phyloP scores from a whole-genome alignment of 1,140 invertebrate genomes.

The Thalassaphorura encarpata region DNA sequence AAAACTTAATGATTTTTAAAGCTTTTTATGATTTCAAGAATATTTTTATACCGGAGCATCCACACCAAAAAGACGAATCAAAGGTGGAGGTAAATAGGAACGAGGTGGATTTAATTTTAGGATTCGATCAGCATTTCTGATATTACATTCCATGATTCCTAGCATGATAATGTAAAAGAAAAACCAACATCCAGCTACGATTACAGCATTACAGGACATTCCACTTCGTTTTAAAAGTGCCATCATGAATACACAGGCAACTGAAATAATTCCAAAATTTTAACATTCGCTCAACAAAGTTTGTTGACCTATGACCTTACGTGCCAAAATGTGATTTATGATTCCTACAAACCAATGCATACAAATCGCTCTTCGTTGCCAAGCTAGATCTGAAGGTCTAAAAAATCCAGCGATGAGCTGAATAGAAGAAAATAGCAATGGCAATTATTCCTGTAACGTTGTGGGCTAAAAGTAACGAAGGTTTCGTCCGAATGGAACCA shows the following conservation, averaged over 20 bases:
- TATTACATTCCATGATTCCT: conserved; percentile 3
- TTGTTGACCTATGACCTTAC: neutral
- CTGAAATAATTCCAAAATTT: neutral
- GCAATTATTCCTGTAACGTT: neutral
- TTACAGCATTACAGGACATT: conserved; percentile 2
- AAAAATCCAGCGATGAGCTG: neutral
- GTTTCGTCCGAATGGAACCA: neutral
- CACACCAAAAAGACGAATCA: conserved; percentile 4
- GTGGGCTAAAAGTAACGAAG: neutral
- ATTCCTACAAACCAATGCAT: neutral
- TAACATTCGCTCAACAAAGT: neutral
- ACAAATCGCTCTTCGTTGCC: neutral
- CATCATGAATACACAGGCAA: conserved; percentile 5
- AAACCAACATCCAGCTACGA: neutral
- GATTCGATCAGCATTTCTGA: conserved; percentile 3
- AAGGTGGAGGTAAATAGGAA: conserved; percentile 11
- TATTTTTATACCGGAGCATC: conserved; percentile 8
- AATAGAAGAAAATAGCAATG: neutral
- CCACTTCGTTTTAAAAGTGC: conserved; percentile 4
- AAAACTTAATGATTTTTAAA: no score
- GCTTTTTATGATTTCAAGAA: no score
- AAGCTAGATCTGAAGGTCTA: neutral
- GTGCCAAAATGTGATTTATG: neutral
- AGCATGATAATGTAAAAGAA: conserved; percentile 1
- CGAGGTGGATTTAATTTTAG: conserved; percentile 2